Base-by-base conservation (phyloP, 2,888 invertebrate species). In the Oegoconia quadripuncta region DNA sequence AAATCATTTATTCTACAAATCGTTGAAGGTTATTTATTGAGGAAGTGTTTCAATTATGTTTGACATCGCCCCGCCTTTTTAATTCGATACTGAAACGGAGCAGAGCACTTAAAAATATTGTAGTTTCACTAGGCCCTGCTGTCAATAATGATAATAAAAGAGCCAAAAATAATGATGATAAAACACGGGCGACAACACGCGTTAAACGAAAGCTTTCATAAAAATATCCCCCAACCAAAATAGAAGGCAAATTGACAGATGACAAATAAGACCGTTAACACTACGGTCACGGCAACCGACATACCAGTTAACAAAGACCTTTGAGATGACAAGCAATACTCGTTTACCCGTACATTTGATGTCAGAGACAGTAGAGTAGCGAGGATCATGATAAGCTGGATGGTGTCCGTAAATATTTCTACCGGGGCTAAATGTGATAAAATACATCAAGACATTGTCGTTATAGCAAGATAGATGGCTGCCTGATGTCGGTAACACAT, bases 181-280 rank as follows among this genome's bases (percentile, higher is more conserved):
- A 77, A 79, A 78, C 68, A 74, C 66, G 58, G 65, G 55, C 64
- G 76, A 78, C 75, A 73, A 62, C 72, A 62, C 66, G 69, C 71
- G 68, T 72, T 64, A 72, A 77, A 74, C 66, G 70, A 79, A 75
- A 72, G 75, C 83, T 86, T 84, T 82, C 77, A 79, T 75, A 76
- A 42, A 42, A 42, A 42, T 42, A 42, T 67, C 74, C 76, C 74
- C 74, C 64, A 67, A 80, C 80, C 64, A 65, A 83, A 84, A 84
- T 84, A 86, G 78, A 83, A 72, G 79, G 73, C 70, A 79, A 84
- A 82, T 84, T 84, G 86, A 87, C 86, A 84, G 81, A 80, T 86
- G 86, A 87, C 84, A 87, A 87, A 87, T 87, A 81, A 66, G 81
- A 69, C 68, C 74, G 79, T 82, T 84, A 81, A 76, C 82, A 82